Evolutionary conservation across 1,140 invertebrate species (phyloP).

Genomic region (Paraescarpia echinospica): DNA sequence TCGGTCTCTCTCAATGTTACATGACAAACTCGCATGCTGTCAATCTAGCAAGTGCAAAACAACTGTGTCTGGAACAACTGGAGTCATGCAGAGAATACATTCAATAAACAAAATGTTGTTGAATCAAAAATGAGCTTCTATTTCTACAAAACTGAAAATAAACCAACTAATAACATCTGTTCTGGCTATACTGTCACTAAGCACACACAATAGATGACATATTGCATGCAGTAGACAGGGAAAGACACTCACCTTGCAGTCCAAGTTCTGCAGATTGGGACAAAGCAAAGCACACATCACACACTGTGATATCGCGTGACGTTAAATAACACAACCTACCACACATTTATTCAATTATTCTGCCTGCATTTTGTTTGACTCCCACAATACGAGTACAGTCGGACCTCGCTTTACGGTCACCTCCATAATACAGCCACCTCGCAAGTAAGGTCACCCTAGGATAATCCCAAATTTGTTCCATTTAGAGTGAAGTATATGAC

Average conservation of each 20-base stretch:
- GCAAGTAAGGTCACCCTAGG: too few relatives aligned
- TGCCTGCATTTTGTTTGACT: too few relatives aligned
- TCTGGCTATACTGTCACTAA: not conserved
- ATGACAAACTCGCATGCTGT: not conserved
- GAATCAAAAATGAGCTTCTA: not conserved
- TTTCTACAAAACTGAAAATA: not conserved
- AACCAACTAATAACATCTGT: not conserved
- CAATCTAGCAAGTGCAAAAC: not conserved
- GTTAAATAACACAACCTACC: not conserved
- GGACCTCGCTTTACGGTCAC: too few relatives aligned
- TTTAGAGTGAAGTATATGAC: too few relatives aligned
- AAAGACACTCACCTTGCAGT: not conserved
- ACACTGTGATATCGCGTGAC: not conserved
- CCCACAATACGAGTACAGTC: too few relatives aligned
- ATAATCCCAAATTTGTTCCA: too few relatives aligned
- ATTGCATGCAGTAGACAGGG: not conserved
- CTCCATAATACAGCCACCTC: too few relatives aligned
- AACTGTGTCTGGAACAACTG: not conserved
- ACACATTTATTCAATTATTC: not conserved
- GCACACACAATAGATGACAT: not conserved
- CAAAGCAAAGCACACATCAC: not conserved
- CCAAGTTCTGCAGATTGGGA: not conserved
- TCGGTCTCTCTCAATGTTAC: not conserved
- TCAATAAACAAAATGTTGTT: not conserved
- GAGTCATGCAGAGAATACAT: not conserved